Conservation (phyloP, 2,888 invertebrate species). For the Rhopalosiphum nymphaeae region DNA sequence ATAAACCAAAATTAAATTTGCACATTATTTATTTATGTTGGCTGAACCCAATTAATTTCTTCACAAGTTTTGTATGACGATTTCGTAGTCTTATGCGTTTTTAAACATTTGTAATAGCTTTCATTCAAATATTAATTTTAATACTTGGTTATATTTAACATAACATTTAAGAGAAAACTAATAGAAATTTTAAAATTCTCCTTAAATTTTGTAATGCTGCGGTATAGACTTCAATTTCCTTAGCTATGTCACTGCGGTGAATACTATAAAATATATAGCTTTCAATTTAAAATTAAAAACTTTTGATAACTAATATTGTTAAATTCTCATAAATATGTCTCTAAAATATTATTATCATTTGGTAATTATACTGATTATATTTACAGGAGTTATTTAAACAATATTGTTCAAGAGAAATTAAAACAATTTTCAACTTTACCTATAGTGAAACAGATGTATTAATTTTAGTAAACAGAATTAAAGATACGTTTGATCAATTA, state of each 20-base stretch:
- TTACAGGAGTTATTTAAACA: slow-evolving; percentile 28
- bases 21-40: not conserved
- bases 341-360: not conserved
- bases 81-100: too few species aligned
- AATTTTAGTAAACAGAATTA: slow-evolving; percentile 1
- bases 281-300: not conserved
- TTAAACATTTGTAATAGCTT: too few species aligned
- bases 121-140: too few species aligned
- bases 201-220: too few species aligned
- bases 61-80: too few species aligned
- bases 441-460: slow-evolving; percentile 16
- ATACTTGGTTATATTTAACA: too few species aligned
- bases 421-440: not conserved
- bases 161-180: too few species aligned
- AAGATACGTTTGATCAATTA: slow-evolving; percentile 19
- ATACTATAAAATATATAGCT: not conserved
- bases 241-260: not conserved
- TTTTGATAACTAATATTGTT: not conserved
- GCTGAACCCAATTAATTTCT: not conserved
- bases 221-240: too few species aligned
- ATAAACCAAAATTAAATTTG: not conserved
- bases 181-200: too few species aligned
- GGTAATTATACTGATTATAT: not conserved
- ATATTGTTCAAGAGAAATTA: slow-evolving; percentile 20
- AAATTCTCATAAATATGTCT: not conserved